These are phyloP conservation scores for Lasaia peninsularis DNA, from an alignment of 1,140 invertebrate genomes.

Conservation along the genomic window DNA sequence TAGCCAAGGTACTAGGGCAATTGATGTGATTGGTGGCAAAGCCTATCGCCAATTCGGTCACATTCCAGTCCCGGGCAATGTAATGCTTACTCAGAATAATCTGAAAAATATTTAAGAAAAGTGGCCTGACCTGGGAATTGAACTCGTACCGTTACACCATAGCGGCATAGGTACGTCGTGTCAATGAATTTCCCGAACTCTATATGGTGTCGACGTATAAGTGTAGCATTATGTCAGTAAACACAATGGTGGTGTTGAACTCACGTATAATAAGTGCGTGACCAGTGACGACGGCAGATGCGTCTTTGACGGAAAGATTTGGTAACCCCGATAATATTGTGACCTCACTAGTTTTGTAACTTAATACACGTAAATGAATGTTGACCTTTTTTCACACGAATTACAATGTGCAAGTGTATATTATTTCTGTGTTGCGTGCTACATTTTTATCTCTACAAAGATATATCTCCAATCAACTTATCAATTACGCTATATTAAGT, in stretches of 20 bases:
- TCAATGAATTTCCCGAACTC: no score
- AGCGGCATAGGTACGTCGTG: no score
- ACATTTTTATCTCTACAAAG: background rate
- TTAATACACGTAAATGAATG: background rate
- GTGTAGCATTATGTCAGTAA: background rate
- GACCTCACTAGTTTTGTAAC: slow-evolving; percentile 6
- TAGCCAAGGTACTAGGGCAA: no score
- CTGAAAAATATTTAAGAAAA: no score
- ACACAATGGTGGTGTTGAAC: background rate
- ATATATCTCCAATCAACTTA: no score
- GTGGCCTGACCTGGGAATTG: no score
- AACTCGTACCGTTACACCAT: no score
- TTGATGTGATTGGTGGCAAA: no score
- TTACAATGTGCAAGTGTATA: background rate
- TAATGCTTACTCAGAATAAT: no score
- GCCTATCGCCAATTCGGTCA: no score
- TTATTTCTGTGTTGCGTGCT: background rate
- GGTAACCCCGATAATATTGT: slow-evolving; percentile 4
- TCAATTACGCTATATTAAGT: no score
- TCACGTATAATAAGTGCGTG: slow-evolving; percentile 6
- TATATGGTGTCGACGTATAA: background rate
- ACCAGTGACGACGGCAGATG: slow-evolving; percentile 1
- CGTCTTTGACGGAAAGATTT: background rate
- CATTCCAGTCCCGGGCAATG: no score
- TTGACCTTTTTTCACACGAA: slow-evolving; percentile 4